Evolutionary conservation across 1,140 invertebrate species (phyloP).

Genomic region (Liolophura sinensis): DNA sequence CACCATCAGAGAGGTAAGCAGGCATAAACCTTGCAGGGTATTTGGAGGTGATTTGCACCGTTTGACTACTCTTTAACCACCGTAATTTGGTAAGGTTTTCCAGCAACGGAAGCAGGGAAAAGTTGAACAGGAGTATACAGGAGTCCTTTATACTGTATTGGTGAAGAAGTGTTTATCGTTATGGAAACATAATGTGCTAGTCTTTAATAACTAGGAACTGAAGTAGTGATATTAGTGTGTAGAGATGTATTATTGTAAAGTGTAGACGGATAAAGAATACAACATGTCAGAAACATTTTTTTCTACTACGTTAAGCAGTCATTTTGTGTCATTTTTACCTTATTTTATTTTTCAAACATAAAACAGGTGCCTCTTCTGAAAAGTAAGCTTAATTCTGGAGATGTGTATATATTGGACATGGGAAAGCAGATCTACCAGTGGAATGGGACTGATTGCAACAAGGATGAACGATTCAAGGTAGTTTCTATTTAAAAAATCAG

Average conservation of each 20-base stretch:
- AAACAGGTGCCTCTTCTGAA: conserved; percentile 24
- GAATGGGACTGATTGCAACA: conserved; percentile 48
- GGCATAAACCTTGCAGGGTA: no score
- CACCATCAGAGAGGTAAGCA: conserved; percentile 39
- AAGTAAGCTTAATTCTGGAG: conserved; percentile 75
- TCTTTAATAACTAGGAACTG: neutral
- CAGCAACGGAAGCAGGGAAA: neutral
- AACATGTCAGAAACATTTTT: neutral
- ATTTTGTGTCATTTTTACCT: neutral
- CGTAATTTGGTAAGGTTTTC: neutral
- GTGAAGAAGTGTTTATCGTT: neutral
- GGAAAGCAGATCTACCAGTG: conserved; percentile 79
- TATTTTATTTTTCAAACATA: neutral
- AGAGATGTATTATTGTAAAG: neutral
- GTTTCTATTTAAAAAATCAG: no score
- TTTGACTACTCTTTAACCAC: no score
- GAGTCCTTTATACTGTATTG: neutral
- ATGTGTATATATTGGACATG: conserved; percentile 86
- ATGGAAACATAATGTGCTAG: neutral
- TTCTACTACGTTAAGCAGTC: neutral
- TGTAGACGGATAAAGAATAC: neutral
- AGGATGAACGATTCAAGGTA: conserved; percentile 52
- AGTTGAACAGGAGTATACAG: neutral
- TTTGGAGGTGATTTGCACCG: no score
- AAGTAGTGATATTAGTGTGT: neutral